Evolutionary conservation across 2,888 invertebrate genomes (phyloP).

Genomic region (Scrobipalpa atriplicella): DNA sequence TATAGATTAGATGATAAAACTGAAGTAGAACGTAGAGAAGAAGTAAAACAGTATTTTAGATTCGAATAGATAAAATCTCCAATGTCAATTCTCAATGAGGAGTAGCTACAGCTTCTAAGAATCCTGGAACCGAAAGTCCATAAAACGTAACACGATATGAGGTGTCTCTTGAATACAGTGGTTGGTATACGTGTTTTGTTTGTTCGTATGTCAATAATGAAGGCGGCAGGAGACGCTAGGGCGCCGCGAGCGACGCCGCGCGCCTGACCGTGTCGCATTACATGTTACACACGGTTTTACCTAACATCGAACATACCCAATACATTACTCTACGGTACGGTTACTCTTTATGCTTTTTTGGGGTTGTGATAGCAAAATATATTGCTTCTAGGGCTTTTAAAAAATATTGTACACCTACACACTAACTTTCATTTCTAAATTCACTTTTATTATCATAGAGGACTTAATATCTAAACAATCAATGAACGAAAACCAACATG

Average conservation of each 20-base stretch:
- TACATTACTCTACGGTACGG: no score
- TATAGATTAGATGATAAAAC: constrained; percentile 1
- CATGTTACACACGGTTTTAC: constrained; percentile 49
- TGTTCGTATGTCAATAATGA: constrained; percentile 66
- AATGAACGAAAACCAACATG: no score
- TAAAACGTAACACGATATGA: neutral
- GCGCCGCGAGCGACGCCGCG: constrained; percentile 73
- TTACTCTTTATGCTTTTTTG: no score
- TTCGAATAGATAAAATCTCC: neutral
- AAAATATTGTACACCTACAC: no score
- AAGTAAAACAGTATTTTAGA: constrained; percentile 2
- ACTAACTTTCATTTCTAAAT: no score
- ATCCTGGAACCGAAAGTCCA: neutral
- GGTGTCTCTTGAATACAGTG: neutral
- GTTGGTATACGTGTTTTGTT: constrained; percentile 16
- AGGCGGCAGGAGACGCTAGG: constrained; percentile 74
- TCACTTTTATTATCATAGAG: no score
- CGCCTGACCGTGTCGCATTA: constrained; percentile 60
- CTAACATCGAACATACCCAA: neutral
- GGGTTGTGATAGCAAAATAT: no score
- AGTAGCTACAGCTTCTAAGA: neutral
- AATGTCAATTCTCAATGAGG: neutral
- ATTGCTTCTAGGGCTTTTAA: no score
- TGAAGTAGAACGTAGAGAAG: constrained; percentile 8
- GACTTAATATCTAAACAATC: no score